These are phyloP conservation scores for Poeciliopsis prolifica DNA, from an alignment of 2,113 vertebrate genomes.

Conservation along the genomic window DNA sequence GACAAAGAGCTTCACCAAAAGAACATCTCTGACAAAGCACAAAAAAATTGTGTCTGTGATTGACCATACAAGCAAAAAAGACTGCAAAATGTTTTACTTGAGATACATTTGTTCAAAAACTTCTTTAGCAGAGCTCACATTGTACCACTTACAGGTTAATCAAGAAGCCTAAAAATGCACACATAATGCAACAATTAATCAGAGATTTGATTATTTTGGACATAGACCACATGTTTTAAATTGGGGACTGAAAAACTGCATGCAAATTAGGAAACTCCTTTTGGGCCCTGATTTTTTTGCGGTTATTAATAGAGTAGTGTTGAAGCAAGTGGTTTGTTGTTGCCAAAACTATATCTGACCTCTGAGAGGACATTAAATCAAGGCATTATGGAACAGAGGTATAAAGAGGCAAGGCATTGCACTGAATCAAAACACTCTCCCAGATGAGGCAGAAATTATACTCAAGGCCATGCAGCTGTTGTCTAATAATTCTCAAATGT, in stretches of 20 bases:
- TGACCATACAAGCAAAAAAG: too few relatives aligned
- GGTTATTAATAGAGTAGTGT: conserved; percentile 72
- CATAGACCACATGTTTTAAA: conserved; percentile 48
- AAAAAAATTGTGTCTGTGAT: conserved; percentile 22
- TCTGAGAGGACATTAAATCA: conserved; percentile 77
- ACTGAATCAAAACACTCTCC: conserved; percentile 43
- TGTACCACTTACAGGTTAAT: conserved; percentile 30
- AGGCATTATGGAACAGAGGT: conserved; percentile 68
- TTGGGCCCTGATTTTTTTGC: conserved; percentile 72
- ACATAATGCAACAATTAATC: conserved; percentile 41
- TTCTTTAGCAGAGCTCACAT: conserved; percentile 6
- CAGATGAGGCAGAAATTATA: conserved; percentile 40
- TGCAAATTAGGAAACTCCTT: conserved; percentile 59
- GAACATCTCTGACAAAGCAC: conserved; percentile 8
- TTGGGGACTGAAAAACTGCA: conserved; percentile 53
- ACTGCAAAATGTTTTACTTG: too few relatives aligned
- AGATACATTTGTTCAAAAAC: not conserved
- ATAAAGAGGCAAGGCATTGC: conserved; percentile 70
- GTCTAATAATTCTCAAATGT: too few relatives aligned
- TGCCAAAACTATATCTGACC: conserved; percentile 76
- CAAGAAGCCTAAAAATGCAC: conserved; percentile 14
- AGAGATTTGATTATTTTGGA: conserved; percentile 61
- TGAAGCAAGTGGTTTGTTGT: conserved; percentile 69
- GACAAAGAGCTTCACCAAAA: conserved; percentile 21
- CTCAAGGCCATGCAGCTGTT: conserved; percentile 4